Evolutionary conservation across 2,113 vertebrate species (phyloP), one percentile per base, ranked within the genome.

Genomic region (Callipepla squamata): DNA sequence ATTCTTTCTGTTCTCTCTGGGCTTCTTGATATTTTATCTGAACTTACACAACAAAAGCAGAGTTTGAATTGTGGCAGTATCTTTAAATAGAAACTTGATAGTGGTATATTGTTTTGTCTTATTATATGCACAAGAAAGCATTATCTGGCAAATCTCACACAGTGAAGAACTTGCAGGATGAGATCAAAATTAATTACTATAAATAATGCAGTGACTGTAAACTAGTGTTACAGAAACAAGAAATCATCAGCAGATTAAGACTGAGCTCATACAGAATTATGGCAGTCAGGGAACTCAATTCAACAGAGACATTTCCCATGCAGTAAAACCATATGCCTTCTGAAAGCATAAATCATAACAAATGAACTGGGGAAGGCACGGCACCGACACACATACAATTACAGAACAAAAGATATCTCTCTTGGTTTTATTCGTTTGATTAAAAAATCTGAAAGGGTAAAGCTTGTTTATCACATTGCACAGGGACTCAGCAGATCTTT

Each of bases 331-430:
- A 50, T 59, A 78, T 0, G 0, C 20, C 79, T 90, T 90, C 85
- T 81, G 59, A 87, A 94, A 76, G 68, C 28, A 87, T 55, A 91
- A 93, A 94, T 93, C 90, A 93, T 57, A 72, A 40, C 40, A 91
- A 92, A 79, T 55, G 48, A 89, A 85, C 76, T 48, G 47, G 67
- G 55, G 68, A 79, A 92, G 75, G 63, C 62, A 62, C 0, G 1
- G 44, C 62, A 82, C 45, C 57, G 45, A 70, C 48, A 89, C 38
- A 48, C 32, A 34, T 38, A 32, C 70, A 85, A 75, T 63, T 87
- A 70, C 38, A 91, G 62, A 95, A 59, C n/a, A 61, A 73, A 67
- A 80, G 22, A 84, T 88, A 68, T 45, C 16, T 84, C 67, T 83
- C 36, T 86, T 79, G 40, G 15, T 48, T 82, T 92, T 84, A 57